Evolutionary conservation across 30 jellyfish, hydroid and myxozoan species (phyloP).

Genomic region (Aurelia aurita): DNA sequence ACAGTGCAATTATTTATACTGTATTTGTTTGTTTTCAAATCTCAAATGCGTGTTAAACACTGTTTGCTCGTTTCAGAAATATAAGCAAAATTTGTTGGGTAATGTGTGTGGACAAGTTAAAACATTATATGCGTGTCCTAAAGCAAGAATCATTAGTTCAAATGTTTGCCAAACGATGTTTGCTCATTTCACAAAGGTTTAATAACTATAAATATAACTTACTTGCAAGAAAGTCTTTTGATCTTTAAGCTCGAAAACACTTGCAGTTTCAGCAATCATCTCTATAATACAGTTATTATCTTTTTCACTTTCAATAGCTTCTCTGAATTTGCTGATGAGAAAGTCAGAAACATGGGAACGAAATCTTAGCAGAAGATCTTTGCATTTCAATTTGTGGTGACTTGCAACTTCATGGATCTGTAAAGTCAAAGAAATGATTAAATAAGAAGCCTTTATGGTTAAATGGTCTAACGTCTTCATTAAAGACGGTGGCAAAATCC

Average conservation of each 20-base stretch:
- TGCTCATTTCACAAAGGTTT: too few species aligned
- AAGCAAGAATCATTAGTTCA: too few species aligned
- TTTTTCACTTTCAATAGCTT: conserved; percentile 61
- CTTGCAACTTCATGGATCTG: conserved; percentile 81
- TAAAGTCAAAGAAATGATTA: background rate
- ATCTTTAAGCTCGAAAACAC: conserved; percentile 74
- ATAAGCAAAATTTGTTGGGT: too few species aligned
- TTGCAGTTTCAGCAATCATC: conserved; percentile 68
- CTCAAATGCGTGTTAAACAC: too few species aligned
- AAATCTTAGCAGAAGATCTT: conserved; percentile 45
- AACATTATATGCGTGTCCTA: too few species aligned
- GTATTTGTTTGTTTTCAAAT: too few species aligned
- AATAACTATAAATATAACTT: too few species aligned
- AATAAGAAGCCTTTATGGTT: background rate
- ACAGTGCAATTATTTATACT: too few species aligned
- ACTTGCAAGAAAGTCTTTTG: conserved; percentile 77
- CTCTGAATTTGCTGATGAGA: conserved; percentile 62
- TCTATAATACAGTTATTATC: conserved; percentile 59
- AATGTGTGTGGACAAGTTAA: too few species aligned
- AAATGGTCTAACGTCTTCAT: background rate
- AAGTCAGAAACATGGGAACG: conserved; percentile 76
- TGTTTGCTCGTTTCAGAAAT: too few species aligned
- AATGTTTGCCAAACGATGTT: too few species aligned
- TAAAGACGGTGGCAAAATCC: too few species aligned
- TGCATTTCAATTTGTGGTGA: conserved; percentile 55